Evolutionary conservation across 2,113 vertebrate species (phyloP).

Genomic region (Amphiprion percula): DNA sequence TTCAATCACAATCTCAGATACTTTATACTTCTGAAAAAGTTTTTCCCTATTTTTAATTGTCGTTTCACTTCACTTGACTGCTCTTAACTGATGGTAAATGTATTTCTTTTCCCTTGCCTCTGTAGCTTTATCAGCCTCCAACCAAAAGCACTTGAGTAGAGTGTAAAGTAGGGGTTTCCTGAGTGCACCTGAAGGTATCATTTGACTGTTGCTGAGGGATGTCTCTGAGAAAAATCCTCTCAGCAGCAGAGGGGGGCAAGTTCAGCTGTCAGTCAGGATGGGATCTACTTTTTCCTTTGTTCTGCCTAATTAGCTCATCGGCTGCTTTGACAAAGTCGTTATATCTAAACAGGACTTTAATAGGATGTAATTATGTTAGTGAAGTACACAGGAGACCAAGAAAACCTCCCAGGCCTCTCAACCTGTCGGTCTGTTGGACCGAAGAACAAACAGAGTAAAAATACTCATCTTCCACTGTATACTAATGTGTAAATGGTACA

Average conservation of each 20-base stretch:
- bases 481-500: neutral
- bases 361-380: slow-evolving; percentile 9
- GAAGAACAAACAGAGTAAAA: neutral
- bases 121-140: neutral
- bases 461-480: too few relatives aligned
- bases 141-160: too few relatives aligned
- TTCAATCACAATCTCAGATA: too few relatives aligned
- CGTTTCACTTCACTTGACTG: too few relatives aligned
- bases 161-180: neutral
- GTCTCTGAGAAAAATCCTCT: slow-evolving; percentile 70
- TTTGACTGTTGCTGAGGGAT: slow-evolving; percentile 84
- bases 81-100: too few relatives aligned
- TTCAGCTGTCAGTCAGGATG: slow-evolving; percentile 56
- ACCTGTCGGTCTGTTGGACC: neutral
- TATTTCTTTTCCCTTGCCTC: neutral
- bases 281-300: slow-evolving; percentile 26
- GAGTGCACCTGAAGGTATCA: slow-evolving; percentile 67
- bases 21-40: too few relatives aligned
- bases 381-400: neutral
- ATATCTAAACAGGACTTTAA: slow-evolving; percentile 10
- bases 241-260: slow-evolving; percentile 18
- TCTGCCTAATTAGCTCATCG: slow-evolving; percentile 49
- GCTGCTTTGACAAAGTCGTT: slow-evolving; percentile 8
- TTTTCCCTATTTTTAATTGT: too few relatives aligned
- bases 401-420: neutral